Evolutionary conservation across 2,113 vertebrate species (phyloP).

Genomic region (Pitta sordida): DNA sequence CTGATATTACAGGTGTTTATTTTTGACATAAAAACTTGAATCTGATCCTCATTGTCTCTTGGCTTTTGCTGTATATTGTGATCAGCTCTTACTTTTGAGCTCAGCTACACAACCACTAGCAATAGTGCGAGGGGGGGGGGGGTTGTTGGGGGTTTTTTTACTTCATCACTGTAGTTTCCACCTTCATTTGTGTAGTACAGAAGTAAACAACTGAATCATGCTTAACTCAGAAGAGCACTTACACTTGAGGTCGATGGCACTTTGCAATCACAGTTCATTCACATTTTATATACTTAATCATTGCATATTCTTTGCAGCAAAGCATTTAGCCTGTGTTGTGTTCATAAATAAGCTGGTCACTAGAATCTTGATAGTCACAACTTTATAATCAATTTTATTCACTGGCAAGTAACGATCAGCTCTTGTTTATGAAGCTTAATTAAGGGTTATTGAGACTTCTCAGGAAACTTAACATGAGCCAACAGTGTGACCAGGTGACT

Average conservation of each 20-base stretch:
- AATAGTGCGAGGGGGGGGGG: too few species aligned
- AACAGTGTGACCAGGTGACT: too few species aligned
- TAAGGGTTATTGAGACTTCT: not conserved
- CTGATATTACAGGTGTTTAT: not conserved
- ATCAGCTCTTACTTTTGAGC: not conserved
- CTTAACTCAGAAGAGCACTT: not conserved
- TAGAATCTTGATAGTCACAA: not conserved
- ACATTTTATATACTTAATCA: not conserved
- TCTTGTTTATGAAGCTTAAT: not conserved
- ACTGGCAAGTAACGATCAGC: not conserved
- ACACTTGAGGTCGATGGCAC: not conserved
- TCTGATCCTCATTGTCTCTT: not conserved
- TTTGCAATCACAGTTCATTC: not conserved
- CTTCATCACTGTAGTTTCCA: not conserved
- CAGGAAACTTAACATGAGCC: too few species aligned
- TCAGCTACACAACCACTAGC: not conserved
- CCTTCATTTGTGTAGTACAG: not conserved
- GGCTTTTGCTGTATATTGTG: not conserved
- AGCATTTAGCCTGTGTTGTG: not conserved
- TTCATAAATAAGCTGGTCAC: not conserved
- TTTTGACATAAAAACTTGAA: not conserved
- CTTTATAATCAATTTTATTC: constrained; percentile 45
- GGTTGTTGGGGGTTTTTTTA: too few species aligned
- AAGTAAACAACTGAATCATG: not conserved
- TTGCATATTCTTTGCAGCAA: not conserved